Evolutionary conservation across 2,888 invertebrate species (phyloP).

Genomic region (Phlogophora meticulosa): DNA sequence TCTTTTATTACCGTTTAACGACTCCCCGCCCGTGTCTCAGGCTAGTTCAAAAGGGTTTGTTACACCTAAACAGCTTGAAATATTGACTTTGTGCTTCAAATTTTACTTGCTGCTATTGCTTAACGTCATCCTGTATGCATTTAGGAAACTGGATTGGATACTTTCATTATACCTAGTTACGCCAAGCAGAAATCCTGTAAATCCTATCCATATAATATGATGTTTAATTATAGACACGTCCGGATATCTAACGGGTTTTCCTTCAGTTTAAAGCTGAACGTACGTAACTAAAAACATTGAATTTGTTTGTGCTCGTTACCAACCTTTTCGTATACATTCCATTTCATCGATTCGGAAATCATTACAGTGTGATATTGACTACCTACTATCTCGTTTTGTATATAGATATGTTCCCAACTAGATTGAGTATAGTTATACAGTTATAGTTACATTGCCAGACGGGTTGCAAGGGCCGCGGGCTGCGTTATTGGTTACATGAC

Average conservation of each 20-base stretch:
- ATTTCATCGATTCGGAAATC: slow-evolving; percentile 4
- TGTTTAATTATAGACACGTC: slow-evolving; percentile 7
- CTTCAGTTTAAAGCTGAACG: slow-evolving; percentile 11
- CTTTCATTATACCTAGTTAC: neutral
- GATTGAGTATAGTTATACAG: slow-evolving; percentile 32
- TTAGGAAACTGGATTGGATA: slow-evolving; percentile 3
- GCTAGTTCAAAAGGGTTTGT: slow-evolving; percentile 48
- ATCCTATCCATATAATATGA: neutral
- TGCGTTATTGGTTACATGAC: slow-evolving; percentile 76
- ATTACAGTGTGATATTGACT: neutral
- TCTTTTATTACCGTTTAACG: slow-evolving; percentile 70
- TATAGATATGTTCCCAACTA: slow-evolving; percentile 10
- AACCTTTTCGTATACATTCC: slow-evolving; percentile 5
- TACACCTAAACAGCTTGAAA: slow-evolving; percentile 14
- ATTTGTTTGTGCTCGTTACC: slow-evolving; percentile 7
- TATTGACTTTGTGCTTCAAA: neutral
- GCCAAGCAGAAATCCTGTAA: slow-evolving; percentile 5
- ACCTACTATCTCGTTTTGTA: slow-evolving; percentile 1
- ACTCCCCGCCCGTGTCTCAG: slow-evolving; percentile 58
- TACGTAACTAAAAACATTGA: neutral
- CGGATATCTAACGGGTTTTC: slow-evolving; percentile 26
- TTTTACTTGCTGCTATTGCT: neutral
- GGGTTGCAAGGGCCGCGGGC: slow-evolving; percentile 62
- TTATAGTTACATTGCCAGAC: slow-evolving; percentile 47
- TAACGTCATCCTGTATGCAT: slow-evolving; percentile 2